These are phyloP conservation scores for Pomacea maculata DNA, from an alignment of 1,140 invertebrate genomes.

Conservation along the genomic window DNA sequence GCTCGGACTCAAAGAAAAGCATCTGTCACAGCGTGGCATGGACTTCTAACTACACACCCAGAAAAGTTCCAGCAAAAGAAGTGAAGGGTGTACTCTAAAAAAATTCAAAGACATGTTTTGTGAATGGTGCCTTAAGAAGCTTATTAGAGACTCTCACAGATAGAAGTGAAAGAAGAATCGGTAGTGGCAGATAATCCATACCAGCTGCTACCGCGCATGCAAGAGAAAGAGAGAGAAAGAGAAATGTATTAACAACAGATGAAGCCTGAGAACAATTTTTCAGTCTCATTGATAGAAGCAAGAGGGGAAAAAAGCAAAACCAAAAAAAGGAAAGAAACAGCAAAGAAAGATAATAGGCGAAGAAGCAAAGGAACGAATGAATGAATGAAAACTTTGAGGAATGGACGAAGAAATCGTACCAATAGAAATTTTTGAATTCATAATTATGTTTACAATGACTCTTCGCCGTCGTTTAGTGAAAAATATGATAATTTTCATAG, in stretches of 20 bases:
- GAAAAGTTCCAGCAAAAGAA: not conserved
- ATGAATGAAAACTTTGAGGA: too few species aligned
- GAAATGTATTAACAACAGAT: not conserved
- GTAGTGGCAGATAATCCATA: not conserved
- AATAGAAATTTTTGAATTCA: too few species aligned
- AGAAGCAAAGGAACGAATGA: too few species aligned
- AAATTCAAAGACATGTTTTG: not conserved
- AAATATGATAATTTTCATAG: too few species aligned
- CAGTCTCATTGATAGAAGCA: not conserved
- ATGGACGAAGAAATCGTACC: too few species aligned
- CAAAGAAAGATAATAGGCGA: too few species aligned
- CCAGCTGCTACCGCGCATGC: not conserved
- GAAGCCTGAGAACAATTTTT: not conserved
- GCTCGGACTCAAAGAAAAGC: not conserved
- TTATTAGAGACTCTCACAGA: too few species aligned
- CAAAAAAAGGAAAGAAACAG: not conserved
- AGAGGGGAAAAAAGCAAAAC: not conserved
- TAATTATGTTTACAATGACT: too few species aligned
- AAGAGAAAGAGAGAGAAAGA: not conserved
- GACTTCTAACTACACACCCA: too few species aligned
- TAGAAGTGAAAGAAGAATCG: not conserved
- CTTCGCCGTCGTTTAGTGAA: too few species aligned
- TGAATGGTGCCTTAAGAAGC: not conserved
- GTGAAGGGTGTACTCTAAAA: not conserved
- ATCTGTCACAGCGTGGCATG: too few species aligned